A percentile compares a stretch with the other conserved stretches of the same genome.
phyloP scores from a whole-genome alignment of 1,140 invertebrate species.

The Druon quercuslanigerum region DNA sequence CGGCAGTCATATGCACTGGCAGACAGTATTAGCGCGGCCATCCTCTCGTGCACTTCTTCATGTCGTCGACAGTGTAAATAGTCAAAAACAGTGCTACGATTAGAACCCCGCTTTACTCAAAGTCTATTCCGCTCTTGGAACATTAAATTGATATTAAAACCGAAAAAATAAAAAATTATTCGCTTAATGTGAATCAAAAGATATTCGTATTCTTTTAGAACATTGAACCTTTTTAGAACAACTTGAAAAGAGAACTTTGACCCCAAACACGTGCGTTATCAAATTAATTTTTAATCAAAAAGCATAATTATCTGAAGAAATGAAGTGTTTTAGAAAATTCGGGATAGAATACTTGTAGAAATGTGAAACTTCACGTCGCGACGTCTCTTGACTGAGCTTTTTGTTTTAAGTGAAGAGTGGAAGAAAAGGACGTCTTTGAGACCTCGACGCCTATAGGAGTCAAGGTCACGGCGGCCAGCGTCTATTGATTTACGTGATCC shows the following conservation, averaged over 20 bases:
- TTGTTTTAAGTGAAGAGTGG: background rate
- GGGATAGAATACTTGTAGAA: background rate
- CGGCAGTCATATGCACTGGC: constrained; percentile 13
- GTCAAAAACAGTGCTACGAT: background rate
- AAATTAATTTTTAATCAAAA: too few species aligned
- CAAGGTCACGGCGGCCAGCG: background rate
- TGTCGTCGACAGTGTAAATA: constrained; percentile 7
- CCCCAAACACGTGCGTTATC: too few species aligned
- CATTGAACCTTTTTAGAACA: background rate
- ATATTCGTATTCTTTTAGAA: too few species aligned
- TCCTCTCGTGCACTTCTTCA: constrained; percentile 43
- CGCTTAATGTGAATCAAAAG: background rate
- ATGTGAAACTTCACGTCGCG: background rate
- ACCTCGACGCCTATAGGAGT: background rate
- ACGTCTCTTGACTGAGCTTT: background rate
- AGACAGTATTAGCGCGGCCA: constrained; percentile 62
- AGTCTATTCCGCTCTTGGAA: too few species aligned
- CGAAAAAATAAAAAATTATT: background rate
- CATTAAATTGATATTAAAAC: background rate
- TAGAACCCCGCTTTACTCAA: background rate
- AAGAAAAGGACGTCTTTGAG: background rate
- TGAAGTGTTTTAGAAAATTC: too few species aligned
- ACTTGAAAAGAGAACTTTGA: background rate
- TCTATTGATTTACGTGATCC: constrained; percentile 9
- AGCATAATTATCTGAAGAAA: too few species aligned